Percentiles rank a stretch among this genome's conserved stretches.
Conservation (phyloP, 1,140 invertebrate species). For the Halyomorpha halys region DNA sequence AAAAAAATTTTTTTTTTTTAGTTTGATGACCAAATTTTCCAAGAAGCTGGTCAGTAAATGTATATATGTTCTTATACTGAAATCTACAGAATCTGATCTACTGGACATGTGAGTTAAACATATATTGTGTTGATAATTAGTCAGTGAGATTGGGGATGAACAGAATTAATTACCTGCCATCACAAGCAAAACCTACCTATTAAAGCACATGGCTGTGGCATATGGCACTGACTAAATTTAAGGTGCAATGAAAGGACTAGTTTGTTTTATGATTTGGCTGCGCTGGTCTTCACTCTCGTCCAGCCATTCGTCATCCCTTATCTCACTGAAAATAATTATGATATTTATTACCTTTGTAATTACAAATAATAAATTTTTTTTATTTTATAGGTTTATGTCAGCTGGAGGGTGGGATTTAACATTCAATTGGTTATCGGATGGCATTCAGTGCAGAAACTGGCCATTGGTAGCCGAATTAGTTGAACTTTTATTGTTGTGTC, state of each 20-base stretch:
- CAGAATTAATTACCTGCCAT: no score
- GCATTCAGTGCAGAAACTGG: slow-evolving; percentile 70
- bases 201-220: no score
- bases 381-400: slow-evolving; percentile 60
- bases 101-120: slow-evolving; percentile 57
- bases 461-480: slow-evolving; percentile 75
- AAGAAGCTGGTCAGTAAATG: slow-evolving; percentile 92
- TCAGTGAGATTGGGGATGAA: no score
- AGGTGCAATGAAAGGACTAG: no score
- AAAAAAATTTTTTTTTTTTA: slow-evolving; percentile 50
- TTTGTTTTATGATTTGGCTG: no score
- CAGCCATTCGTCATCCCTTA: no score
- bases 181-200: no score
- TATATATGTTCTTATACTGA: slow-evolving; percentile 87
- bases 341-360: not conserved
- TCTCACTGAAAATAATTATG: no score
- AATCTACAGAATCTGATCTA: slow-evolving; percentile 72
- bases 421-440: slow-evolving; percentile 78
- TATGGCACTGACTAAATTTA: no score
- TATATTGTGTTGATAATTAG: not conserved
- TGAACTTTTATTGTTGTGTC: slow-evolving; percentile 68
- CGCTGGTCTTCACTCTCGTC: no score
- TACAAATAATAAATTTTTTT: slow-evolving; percentile 2
- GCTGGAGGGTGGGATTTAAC: slow-evolving; percentile 82
- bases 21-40: slow-evolving; percentile 90